phyloP scores from a whole-genome alignment of 2,888 invertebrate genomes.

The Allygus modestus region DNA sequence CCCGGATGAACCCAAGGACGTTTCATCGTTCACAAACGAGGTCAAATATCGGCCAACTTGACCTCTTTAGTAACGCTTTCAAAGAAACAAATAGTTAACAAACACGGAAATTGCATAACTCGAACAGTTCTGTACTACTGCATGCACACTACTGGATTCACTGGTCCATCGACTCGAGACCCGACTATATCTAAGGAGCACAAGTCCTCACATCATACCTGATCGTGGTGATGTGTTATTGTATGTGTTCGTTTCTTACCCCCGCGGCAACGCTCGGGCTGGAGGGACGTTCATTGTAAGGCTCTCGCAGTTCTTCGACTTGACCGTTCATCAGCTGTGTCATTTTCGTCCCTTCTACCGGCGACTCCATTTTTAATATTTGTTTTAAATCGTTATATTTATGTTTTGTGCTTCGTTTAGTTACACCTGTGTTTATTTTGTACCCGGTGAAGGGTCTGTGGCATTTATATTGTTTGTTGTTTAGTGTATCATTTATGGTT shows the following conservation, averaged over 20 bases:
- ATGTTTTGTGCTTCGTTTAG: slow-evolving; percentile 32
- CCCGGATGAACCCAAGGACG: too few relatives aligned
- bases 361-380: slow-evolving; percentile 44
- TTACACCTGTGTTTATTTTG: slow-evolving; percentile 46
- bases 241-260: slow-evolving; percentile 41
- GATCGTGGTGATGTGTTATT: neutral
- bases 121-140: too few relatives aligned
- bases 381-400: slow-evolving; percentile 18
- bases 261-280: slow-evolving; percentile 6
- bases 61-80: too few relatives aligned
- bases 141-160: too few relatives aligned
- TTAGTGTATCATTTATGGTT: slow-evolving; percentile 46
- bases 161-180: too few relatives aligned
- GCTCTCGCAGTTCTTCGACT: slow-evolving; percentile 26
- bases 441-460: slow-evolving; percentile 9
- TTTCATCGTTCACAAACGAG: too few relatives aligned
- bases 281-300: neutral
- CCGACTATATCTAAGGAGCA: too few relatives aligned
- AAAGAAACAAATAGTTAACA: too few relatives aligned
- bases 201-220: slow-evolving; percentile 57
- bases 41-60: too few relatives aligned
- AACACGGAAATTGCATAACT: too few relatives aligned
- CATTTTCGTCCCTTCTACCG: slow-evolving; percentile 8
- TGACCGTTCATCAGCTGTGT: slow-evolving; percentile 32
- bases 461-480: slow-evolving; percentile 43